These are phyloP conservation scores for Phorcus lineatus DNA, from an alignment of 2,888 invertebrate species.

Conservation along the genomic window DNA sequence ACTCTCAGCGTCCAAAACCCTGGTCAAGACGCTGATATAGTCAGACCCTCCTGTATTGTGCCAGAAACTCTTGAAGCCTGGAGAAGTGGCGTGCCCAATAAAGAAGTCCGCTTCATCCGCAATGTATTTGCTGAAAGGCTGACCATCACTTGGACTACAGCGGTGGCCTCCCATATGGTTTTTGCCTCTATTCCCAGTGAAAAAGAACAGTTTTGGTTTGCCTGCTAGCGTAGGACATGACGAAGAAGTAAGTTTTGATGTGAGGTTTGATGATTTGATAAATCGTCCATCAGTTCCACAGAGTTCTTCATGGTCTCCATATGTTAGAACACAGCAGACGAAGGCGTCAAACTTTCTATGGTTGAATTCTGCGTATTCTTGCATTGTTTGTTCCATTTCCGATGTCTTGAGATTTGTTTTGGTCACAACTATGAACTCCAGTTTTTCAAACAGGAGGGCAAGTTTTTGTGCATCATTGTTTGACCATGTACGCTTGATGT, in stretches of 20 bases:
- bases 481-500: too few species aligned
- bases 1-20: neutral
- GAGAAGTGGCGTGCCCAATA: neutral
- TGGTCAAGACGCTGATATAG: neutral
- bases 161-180: neutral
- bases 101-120: neutral
- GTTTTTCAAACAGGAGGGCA: neutral
- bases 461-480: neutral
- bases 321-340: neutral
- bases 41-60: neutral
- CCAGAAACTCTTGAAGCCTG: neutral
- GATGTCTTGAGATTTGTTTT: neutral
- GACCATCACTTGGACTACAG: too few species aligned
- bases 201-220: conserved; percentile 12
- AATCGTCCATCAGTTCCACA: neutral
- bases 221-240: neutral
- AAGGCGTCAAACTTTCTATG: neutral
- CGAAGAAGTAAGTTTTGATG: neutral
- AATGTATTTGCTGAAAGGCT: too few species aligned
- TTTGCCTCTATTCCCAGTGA: neutral
- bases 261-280: neutral
- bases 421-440: neutral
- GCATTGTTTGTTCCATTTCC: neutral
- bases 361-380: neutral
- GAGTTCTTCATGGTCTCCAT: neutral